Evolutionary conservation across 2,888 invertebrate genomes (phyloP).

Genomic region (Thelaira solivaga): DNA sequence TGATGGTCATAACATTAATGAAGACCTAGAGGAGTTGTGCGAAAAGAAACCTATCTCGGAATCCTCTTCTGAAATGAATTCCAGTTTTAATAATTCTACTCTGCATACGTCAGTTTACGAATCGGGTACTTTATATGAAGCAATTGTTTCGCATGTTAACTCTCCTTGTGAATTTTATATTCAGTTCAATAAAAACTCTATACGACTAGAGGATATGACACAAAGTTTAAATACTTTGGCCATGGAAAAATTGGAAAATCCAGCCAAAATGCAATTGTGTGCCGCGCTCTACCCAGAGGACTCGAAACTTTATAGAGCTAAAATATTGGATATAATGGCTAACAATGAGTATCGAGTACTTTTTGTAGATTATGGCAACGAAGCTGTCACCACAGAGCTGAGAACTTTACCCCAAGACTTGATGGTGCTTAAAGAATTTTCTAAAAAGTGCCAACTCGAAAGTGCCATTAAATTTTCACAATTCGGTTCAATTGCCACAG

Average conservation of each 20-base stretch:
- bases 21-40: constrained; percentile 80
- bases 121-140: constrained; percentile 71
- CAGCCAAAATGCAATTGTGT: constrained; percentile 79
- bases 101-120: constrained; percentile 64
- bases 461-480: constrained; percentile 78
- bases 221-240: constrained; percentile 60
- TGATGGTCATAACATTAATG: constrained; percentile 81
- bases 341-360: constrained; percentile 85
- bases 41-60: constrained; percentile 71
- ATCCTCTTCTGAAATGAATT: constrained; percentile 44
- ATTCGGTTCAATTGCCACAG: constrained; percentile 65
- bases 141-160: constrained; percentile 84
- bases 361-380: constrained; percentile 85
- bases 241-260: constrained; percentile 60
- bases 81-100: constrained; percentile 63
- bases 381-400: constrained; percentile 79
- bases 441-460: constrained; percentile 81
- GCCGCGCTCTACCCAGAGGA: constrained; percentile 88
- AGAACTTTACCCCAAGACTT: constrained; percentile 81
- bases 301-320: constrained; percentile 92
- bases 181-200: constrained; percentile 81
- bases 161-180: constrained; percentile 87
- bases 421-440: constrained; percentile 79
- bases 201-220: constrained; percentile 79
- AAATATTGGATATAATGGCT: constrained; percentile 84